Percentiles rank a stretch among this genome's conserved stretches.
Evolutionary conservation across 1,140 invertebrate genomes (phyloP).

Genomic region (Chlorops oryzae): DNA sequence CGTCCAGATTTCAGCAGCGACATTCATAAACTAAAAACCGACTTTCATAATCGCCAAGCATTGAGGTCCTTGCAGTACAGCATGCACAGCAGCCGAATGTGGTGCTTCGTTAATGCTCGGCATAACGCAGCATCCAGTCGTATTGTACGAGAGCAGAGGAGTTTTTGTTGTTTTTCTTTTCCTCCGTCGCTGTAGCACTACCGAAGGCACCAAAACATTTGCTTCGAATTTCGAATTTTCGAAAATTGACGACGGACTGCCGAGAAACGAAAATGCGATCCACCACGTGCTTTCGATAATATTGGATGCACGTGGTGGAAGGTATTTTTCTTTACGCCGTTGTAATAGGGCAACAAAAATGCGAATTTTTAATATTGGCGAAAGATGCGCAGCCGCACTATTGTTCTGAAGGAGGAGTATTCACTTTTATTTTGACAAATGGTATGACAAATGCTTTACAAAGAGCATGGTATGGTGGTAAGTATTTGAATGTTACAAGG

Average conservation of each 20-base stretch:
- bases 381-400: slow-evolving; percentile 19
- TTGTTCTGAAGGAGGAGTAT: slow-evolving; percentile 39
- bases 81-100: background rate
- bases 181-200: too few species aligned
- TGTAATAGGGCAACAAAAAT: slow-evolving; percentile 13
- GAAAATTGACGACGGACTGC: background rate
- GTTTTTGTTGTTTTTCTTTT: too few species aligned
- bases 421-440: slow-evolving; percentile 39
- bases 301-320: slow-evolving; percentile 15
- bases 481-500: too few species aligned
- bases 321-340: slow-evolving; percentile 8
- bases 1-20: slow-evolving; percentile 19
- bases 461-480: too few species aligned
- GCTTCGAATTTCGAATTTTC: slow-evolving; percentile 10
- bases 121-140: background rate
- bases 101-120: slow-evolving; percentile 1
- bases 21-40: slow-evolving; percentile 16
- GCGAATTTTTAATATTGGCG: background rate
- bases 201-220: too few species aligned
- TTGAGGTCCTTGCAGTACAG: too few species aligned
- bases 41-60: too few species aligned
- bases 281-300: slow-evolving; percentile 13
- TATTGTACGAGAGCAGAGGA: too few species aligned
- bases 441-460: slow-evolving; percentile 46
- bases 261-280: too few species aligned